Conservation (phyloP, 2,113 vertebrate genomes). For the Aphyosemion australe region DNA sequence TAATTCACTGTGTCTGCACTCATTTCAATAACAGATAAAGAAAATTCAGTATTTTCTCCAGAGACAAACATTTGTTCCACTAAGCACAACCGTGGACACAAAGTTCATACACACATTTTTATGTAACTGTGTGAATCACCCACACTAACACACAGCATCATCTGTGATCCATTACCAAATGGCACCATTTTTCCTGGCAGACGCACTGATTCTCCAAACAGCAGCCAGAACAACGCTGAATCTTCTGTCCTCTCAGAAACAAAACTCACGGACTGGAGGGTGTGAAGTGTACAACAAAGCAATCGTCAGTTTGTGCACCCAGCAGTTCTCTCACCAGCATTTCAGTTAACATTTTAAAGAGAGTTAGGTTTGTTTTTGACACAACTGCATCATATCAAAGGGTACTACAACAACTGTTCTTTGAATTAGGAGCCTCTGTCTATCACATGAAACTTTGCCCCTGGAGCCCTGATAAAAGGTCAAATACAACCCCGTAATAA, state of each 20-base stretch:
- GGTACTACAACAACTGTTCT: too few species aligned
- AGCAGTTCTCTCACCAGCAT: slow-evolving; percentile 1
- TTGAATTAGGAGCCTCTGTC: too few species aligned
- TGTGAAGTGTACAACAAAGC: slow-evolving; percentile 42
- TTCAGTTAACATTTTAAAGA: not conserved
- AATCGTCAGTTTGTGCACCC: slow-evolving; percentile 19
- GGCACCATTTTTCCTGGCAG: slow-evolving; percentile 25
- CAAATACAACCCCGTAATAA: too few species aligned
- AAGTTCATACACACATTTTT: not conserved
- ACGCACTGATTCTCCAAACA: slow-evolving; percentile 31
- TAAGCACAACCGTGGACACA: slow-evolving; percentile 7
- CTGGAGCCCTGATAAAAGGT: too few species aligned
- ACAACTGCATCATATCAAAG: not conserved
- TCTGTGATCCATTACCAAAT: slow-evolving; percentile 49
- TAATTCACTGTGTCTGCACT: too few species aligned
- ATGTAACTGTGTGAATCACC: slow-evolving; percentile 18
- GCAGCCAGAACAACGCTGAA: slow-evolving; percentile 27
- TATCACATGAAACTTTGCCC: too few species aligned
- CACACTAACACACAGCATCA: slow-evolving; percentile 30
- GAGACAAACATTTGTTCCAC: slow-evolving; percentile 10
- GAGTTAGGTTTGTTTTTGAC: not conserved
- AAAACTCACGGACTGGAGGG: slow-evolving; percentile 43
- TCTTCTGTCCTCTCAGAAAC: slow-evolving; percentile 33
- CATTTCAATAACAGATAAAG: not conserved
- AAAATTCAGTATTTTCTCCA: slow-evolving; percentile 5